A percentile compares a stretch with the other conserved stretches of the same genome.
Conservation (phyloP, 2,888 invertebrate species). For the Caenorhabditis becei region DNA sequence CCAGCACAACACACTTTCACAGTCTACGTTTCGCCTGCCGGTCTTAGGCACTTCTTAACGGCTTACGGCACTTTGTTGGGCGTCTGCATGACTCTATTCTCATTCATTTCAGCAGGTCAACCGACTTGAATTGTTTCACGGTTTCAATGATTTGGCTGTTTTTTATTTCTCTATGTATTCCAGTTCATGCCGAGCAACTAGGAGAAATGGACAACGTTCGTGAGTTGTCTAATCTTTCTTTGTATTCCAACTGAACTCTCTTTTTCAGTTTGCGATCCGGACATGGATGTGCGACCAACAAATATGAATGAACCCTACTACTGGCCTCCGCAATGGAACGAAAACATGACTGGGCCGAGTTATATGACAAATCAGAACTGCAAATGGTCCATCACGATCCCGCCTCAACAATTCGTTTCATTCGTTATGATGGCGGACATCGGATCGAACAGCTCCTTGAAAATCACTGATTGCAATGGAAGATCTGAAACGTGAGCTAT, state of each 20-base stretch:
- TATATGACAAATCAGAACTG: slow-evolving; percentile 13
- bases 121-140: neutral
- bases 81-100: slow-evolving; percentile 10
- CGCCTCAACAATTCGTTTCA: neutral
- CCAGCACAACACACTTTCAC: neutral
- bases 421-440: slow-evolving; percentile 48
- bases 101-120: slow-evolving; percentile 23
- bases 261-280: neutral
- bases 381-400: slow-evolving; percentile 12
- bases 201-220: neutral
- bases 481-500: slow-evolving; percentile 30
- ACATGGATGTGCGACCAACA: neutral
- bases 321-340: slow-evolving; percentile 20
- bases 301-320: neutral
- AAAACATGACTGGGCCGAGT: slow-evolving; percentile 9
- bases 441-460: slow-evolving; percentile 14
- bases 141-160: neutral
- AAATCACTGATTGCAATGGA: slow-evolving; percentile 28
- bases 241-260: too few species aligned
- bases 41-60: slow-evolving; percentile 28
- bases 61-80: slow-evolving; percentile 30
- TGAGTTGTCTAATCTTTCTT: neutral
- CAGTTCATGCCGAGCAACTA: neutral
- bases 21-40: slow-evolving; percentile 9
- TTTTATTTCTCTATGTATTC: neutral